Evolutionary conservation across 2,888 invertebrate genomes (phyloP).

Genomic region (Agriopis marginaria): DNA sequence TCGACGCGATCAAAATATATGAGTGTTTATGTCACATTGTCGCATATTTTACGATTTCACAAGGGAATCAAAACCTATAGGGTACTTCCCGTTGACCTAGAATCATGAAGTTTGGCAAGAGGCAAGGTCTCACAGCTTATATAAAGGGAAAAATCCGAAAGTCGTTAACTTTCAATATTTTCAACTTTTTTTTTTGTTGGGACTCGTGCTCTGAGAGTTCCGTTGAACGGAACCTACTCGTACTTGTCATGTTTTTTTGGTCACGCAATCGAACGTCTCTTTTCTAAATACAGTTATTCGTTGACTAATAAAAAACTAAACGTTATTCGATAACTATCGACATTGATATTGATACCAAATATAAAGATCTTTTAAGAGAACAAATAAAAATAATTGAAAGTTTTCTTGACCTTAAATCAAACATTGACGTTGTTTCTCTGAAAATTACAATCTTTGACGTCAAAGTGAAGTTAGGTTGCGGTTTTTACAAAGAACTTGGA

Average conservation of each 20-base stretch:
- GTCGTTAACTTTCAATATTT: no score
- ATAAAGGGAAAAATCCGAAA: no score
- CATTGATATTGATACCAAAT: not conserved
- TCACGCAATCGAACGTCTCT: not conserved
- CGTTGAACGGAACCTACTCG: no score
- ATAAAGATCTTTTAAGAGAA: not conserved
- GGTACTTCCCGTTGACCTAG: no score
- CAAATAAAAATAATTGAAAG: not conserved
- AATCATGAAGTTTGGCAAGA: no score
- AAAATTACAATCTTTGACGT: slow-evolving; percentile 1
- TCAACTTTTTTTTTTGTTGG: no score
- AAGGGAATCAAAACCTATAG: no score
- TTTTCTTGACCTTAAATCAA: not conserved
- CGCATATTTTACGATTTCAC: no score
- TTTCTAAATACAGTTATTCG: not conserved
- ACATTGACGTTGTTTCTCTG: not conserved
- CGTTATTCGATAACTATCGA: not conserved
- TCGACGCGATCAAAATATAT: no score
- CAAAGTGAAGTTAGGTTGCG: slow-evolving; percentile 1
- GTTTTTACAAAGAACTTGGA: not conserved
- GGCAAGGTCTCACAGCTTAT: no score
- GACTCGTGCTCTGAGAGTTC: no score
- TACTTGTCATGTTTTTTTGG: not conserved
- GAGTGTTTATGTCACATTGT: no score
- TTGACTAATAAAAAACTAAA: not conserved